Conservation (phyloP, 1,140 invertebrate genomes). For the Brachionus angularis region DNA sequence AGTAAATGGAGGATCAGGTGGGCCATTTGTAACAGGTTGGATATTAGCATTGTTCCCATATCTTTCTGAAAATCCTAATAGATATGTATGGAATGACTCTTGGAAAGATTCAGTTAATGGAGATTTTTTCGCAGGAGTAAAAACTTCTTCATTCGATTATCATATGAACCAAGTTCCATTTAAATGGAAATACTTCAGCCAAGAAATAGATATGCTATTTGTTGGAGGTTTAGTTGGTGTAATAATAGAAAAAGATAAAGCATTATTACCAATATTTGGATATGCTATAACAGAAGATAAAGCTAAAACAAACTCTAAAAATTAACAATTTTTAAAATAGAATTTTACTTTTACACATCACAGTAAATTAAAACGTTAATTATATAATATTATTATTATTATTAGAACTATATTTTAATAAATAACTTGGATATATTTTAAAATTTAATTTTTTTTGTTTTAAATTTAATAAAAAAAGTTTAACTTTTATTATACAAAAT, state of each 20-base stretch:
- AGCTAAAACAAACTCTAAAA: background rate
- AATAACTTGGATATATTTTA: no score
- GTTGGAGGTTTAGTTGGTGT: slow-evolving; percentile 24
- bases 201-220: slow-evolving; percentile 31
- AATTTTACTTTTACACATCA: no score
- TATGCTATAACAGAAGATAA: slow-evolving; percentile 24
- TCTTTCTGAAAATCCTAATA: background rate
- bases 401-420: no score
- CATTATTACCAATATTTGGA: slow-evolving; percentile 17
- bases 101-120: background rate
- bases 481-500: no score
- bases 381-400: no score
- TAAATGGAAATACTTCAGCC: slow-evolving; percentile 23
- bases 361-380: no score
- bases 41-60: slow-evolving; percentile 41
- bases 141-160: slow-evolving; percentile 20
- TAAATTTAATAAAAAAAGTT: no score
- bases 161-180: slow-evolving; percentile 44
- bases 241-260: background rate
- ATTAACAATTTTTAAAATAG: no score
- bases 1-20: slow-evolving; percentile 14
- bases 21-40: slow-evolving; percentile 27
- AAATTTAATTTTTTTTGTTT: no score
- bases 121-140: slow-evolving; percentile 1
- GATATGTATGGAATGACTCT: slow-evolving; percentile 7